Evolutionary conservation across 2,113 vertebrate species (phyloP).

Genomic region (Rhinopithecus roxellana): DNA sequence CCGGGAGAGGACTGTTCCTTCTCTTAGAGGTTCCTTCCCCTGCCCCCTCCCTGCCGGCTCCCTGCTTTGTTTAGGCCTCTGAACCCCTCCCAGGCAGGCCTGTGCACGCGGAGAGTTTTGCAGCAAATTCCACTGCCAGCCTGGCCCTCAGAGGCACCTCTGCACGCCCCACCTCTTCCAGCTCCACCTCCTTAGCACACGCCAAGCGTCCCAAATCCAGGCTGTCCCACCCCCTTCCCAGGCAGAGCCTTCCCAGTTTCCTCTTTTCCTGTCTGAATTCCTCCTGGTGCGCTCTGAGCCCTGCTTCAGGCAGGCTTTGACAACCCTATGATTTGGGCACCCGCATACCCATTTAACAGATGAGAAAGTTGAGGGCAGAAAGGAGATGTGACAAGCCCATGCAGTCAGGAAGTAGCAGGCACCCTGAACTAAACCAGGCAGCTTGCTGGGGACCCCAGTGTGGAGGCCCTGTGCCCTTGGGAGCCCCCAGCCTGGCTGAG

Average conservation of each 20-base stretch:
- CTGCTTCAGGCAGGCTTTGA: too few relatives aligned
- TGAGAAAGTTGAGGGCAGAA: not conserved
- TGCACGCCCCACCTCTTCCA: not conserved
- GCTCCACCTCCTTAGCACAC: not conserved
- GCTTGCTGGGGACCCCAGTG: fast-evolving
- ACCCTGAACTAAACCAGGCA: not conserved
- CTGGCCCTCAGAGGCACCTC: not conserved
- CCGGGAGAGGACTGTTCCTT: not conserved
- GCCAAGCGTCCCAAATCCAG: not conserved
- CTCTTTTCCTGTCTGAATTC: not conserved
- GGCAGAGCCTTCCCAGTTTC: not conserved
- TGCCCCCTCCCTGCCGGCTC: not conserved
- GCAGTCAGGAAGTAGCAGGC: not conserved
- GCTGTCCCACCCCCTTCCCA: not conserved
- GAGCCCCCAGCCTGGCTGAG: not conserved
- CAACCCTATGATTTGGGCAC: not conserved
- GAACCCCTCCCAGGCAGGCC: not conserved
- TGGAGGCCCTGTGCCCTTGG: not conserved
- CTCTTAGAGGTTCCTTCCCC: not conserved
- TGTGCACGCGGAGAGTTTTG: not conserved
- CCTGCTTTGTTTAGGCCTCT: not conserved
- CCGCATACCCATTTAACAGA: not conserved
- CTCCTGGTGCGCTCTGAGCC: not conserved
- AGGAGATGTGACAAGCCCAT: not conserved
- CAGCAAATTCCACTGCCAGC: not conserved